Base-by-base conservation (phyloP, 2,797 vertebrate genomes). In the Myotis vivesi region DNA sequence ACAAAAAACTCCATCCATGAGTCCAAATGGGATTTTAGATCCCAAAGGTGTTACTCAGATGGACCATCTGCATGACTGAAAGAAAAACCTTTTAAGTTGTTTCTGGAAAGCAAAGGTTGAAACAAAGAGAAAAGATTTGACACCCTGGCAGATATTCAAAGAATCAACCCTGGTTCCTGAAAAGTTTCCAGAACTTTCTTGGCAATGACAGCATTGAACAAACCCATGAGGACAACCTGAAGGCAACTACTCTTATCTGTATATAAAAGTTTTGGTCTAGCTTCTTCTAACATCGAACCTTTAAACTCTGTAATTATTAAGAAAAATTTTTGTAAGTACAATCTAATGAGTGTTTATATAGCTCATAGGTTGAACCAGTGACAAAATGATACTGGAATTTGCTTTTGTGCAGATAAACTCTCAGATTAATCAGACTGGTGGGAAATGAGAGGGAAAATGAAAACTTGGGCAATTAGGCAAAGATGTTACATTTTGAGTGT, bases 141-240 rank as follows among this genome's bases (percentile, higher is more conserved):
- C 44, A 92, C 22, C 7, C 30, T 53, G 46, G 16, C 72, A 12
- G 19, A 55, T 49, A 89, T 28, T 89, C 79, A 81, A 71, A 91
- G 7, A 55, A 89, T 66, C 7, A 9, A 76, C 30, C 33, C 11
- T 51, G 49, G 30, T 30, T 71, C 68, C 41, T 41, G 80, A 77
- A 59, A 91, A 92, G 68, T 85, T 91, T 88, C 92, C 59, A 82
- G 80, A 94, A 94, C 20, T 85, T 86, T 92, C 68, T 91, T 64
- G 86, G 49, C 92, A 84, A n/a, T 73, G n/a, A 83, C 22, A 68
- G 20, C 23, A 41, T 30, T 75, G 59, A 86, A 77, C 0, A n/a
- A 86, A 64, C 36, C 8, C 11, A 1, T 38, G 16, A 89, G 23
- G 16, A 62, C 8, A n/a, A 38, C n/a, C 38, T 51, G 25, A 77